Conservation (phyloP, 2,113 vertebrate species). For the Antechinus flavipes region DNA sequence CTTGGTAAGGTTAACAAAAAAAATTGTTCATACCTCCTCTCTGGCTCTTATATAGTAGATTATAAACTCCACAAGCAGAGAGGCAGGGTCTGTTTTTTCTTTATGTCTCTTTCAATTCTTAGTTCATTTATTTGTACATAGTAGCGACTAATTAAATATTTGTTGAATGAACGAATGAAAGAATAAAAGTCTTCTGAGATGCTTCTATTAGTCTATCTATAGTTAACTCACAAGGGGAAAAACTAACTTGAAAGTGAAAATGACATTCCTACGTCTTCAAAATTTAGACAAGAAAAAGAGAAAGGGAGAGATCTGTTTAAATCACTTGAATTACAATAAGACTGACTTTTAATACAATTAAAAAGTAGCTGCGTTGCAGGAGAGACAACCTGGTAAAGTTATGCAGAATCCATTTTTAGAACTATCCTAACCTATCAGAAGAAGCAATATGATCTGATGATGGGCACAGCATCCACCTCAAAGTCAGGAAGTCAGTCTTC, state of each 20-base stretch:
- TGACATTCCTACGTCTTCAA: background rate
- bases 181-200: background rate
- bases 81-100: background rate
- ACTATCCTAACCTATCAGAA: background rate
- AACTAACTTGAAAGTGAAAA: background rate
- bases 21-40: background rate
- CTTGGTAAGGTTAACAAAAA: background rate
- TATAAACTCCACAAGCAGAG: background rate
- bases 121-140: background rate
- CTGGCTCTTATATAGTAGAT: background rate
- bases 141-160: background rate
- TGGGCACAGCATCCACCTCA: background rate
- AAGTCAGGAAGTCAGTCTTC: no score
- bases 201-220: background rate
- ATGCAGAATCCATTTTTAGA: background rate
- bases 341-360: background rate
- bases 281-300: background rate
- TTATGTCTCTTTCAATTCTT: background rate
- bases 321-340: background rate
- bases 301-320: background rate
- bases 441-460: background rate
- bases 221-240: background rate
- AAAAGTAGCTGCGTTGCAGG: background rate
- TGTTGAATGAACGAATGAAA: background rate
- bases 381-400: background rate